A percentile compares a stretch with the other conserved stretches of the same genome.
These are phyloP conservation scores for Turritopsis dohrnii DNA, from an alignment of 30 jellyfish, hydroid and myxozoan species.

Conservation along the genomic window DNA sequence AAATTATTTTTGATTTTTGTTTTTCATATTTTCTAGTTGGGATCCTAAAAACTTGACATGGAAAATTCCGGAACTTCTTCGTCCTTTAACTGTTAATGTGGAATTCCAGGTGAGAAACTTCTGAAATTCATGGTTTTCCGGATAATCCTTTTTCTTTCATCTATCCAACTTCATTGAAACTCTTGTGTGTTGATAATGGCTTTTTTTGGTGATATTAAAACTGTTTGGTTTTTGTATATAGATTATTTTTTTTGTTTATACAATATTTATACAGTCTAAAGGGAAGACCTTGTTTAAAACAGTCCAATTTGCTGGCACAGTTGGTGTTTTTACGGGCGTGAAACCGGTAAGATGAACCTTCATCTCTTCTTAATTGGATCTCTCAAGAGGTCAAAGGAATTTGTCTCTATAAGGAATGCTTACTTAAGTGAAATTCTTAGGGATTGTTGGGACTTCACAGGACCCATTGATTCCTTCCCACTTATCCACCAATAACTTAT, in stretches of 20 bases:
- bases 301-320: slow-evolving; percentile 26
- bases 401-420: no score
- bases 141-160: background rate
- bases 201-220: background rate
- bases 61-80: slow-evolving; percentile 18
- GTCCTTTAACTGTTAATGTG: slow-evolving; percentile 2
- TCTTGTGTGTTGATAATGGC: background rate
- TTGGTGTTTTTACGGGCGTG: slow-evolving; percentile 25
- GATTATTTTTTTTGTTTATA: no score
- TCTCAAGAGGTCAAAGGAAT: no score
- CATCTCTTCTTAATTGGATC: no score
- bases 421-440: no score
- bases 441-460: no score
- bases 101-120: slow-evolving; percentile 12
- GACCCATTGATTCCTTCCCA: no score
- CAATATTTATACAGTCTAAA: background rate
- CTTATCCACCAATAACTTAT: no score
- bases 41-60: slow-evolving; percentile 16
- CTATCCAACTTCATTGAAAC: background rate
- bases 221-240: background rate
- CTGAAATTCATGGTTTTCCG: background rate
- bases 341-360: slow-evolving; percentile 4
- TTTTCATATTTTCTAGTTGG: background rate
- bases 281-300: slow-evolving; percentile 7
- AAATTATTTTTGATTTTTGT: background rate